Evolutionary conservation across 1,140 invertebrate genomes (phyloP), one percentile per base, ranked within the genome.

Genomic region (Bombus impatiens): DNA sequence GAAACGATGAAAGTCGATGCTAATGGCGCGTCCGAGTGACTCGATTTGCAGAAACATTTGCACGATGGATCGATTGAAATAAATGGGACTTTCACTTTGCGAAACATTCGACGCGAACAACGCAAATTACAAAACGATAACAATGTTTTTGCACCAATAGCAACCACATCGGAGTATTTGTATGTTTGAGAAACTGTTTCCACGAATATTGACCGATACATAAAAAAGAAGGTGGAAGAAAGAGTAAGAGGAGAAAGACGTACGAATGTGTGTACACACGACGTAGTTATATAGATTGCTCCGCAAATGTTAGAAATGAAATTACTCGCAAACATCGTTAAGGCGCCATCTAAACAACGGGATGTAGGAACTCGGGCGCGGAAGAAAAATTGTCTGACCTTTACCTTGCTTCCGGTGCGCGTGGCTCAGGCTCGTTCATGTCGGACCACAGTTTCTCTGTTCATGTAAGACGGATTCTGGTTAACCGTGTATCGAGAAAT

Each of bases 401-500:
- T 78, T 76, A 86, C 40, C 65, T 32, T 84, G 15, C 65, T 65
- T n/a, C 65, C 76, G 76, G 47, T 35, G 53, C 62, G 28, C 47
- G 22, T 74, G n/a, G 18, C 18, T 4, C 70, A 42, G n/a, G 37
- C 22, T 68, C 44, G 25, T 53, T 42, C 32, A 37, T 57, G 42
- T 62, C 44, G 25, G 40, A 44, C 84, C 47, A 77, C 71, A 78
- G 28, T 88, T 87, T 86, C 77, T 82, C 62, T 67, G 53, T 68
- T 65, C 83, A 65, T 77, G 67, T 65, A 67, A 77, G 37, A 82
- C 62, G 28, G 37, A 32, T 28, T 86, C 72, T 59, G n/a, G 40
- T 72, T 88, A 81, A 75, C 82, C 72, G 82, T 70, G 59, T 81
- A 89, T 84, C 62, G 80, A 81, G 53, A 65, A 82, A 74, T 57